Evolutionary conservation across 2,113 vertebrate genomes (phyloP), one percentile per base, ranked within the genome.

Genomic region (Aleadryas rufinucha): DNA sequence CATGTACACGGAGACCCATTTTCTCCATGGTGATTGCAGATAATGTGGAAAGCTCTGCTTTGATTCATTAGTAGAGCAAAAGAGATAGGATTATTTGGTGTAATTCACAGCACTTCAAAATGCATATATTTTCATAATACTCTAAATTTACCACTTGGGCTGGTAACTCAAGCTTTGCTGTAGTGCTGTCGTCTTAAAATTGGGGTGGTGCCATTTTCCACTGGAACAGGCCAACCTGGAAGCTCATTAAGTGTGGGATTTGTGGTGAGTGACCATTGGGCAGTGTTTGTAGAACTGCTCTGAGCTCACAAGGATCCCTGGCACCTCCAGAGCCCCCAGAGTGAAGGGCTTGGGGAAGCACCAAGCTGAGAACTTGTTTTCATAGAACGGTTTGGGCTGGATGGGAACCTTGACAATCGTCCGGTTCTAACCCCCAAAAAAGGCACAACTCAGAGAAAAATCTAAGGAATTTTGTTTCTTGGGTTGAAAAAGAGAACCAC

Each of bases 61-160:
- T 95, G 92, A 97, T 97, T 98, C 97, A 97, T 98, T 97, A 96
- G 92, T 75, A 68, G 60, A 96, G 95, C 83, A 85, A 95, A 95
- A 95, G 93, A 96, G 76, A 93, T 86, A 61, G 90, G 93, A 97
- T 97, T 97, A 96, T 97, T 97, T 96, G 88, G 84, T 95, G 65
- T 98, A 97, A 98, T 96, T 97, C 95, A 94, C 53, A 95, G 93
- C 92, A 96, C 92, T 98, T 97, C 96, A 96, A 90, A 97, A 95
- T 89, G 86, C 89, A 94, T 96, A 28, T 96, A 94, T 97, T 97
- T 97, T 98, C 95, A 84, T 97, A 94, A 94, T 95, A 93, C 61
- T 97, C 89, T 95, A 89, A 96, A 97, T 95, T 95, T 96, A 80
- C 69, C 89, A 57, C 92, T 94, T 94, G 86, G 60, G 79, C 83